These are phyloP conservation scores for Bathynomus jamesi DNA, from an alignment of 1,140 invertebrate genomes.

Conservation along the genomic window DNA sequence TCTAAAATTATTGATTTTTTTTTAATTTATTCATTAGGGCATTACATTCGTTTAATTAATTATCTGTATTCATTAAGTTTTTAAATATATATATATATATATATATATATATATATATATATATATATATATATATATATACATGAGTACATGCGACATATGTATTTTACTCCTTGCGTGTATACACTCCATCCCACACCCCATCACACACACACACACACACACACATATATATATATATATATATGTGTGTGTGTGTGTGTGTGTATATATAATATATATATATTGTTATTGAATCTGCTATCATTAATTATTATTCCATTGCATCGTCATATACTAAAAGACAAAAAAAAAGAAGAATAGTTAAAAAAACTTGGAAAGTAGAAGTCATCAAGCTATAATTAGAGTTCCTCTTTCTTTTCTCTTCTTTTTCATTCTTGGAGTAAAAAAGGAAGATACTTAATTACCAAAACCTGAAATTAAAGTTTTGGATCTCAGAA, in stretches of 20 bases:
- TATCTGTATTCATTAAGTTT: neutral
- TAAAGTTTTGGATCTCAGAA: neutral
- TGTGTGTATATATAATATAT: too few species aligned
- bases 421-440: neutral
- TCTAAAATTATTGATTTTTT: too few species aligned
- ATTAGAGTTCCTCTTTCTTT: neutral
- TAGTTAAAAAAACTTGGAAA: neutral
- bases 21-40: too few species aligned
- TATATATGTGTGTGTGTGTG: neutral
- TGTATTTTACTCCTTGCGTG: too few species aligned
- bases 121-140: neutral
- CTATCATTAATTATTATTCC: neutral
- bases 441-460: neutral
- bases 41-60: too few species aligned
- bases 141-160: neutral
- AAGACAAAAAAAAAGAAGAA: neutral
- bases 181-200: too few species aligned
- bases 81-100: neutral
- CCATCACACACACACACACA: neutral
- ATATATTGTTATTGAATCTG: too few species aligned
- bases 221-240: conserved; percentile 1
- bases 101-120: neutral
- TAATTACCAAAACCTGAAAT: neutral
- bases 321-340: neutral
- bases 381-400: neutral